phyloP scores from a whole-genome alignment of 2,888 invertebrate species.

The Cataglyphis rosenhaueri region DNA sequence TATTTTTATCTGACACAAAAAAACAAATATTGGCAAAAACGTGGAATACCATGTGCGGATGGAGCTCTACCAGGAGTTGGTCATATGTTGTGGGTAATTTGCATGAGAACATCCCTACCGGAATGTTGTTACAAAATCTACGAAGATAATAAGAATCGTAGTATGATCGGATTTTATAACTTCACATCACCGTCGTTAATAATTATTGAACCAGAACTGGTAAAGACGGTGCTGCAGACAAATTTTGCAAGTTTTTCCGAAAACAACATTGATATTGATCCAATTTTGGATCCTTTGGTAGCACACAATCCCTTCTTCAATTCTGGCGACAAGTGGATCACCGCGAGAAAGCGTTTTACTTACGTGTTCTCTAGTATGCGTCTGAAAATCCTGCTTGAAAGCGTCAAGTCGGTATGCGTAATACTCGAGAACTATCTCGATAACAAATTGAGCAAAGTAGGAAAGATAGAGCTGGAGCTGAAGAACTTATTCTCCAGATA shows the following conservation, averaged over 20 bases:
- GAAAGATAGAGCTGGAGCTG: conserved; percentile 59
- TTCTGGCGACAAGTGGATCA: conserved; percentile 71
- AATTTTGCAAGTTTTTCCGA: conserved; percentile 74
- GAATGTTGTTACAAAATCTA: conserved; percentile 39
- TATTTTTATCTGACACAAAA: conserved; percentile 11
- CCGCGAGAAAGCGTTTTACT: conserved; percentile 31
- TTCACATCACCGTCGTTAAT: conserved; percentile 67
- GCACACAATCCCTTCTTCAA: conserved; percentile 74
- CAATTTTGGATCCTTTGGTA: conserved; percentile 70
- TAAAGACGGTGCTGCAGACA: conserved; percentile 72
- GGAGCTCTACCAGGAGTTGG: conserved; percentile 60
- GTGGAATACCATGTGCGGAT: conserved; percentile 50
- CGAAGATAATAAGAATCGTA: neutral
- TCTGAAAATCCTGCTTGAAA: conserved; percentile 72
- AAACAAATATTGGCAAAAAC: conserved; percentile 63
- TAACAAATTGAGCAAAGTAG: neutral
- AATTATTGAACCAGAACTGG: conserved; percentile 75
- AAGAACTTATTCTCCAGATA: conserved; percentile 66
- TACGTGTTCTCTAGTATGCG: conserved; percentile 65
- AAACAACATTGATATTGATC: conserved; percentile 63
- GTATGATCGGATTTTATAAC: conserved; percentile 58
- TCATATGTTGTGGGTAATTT: conserved; percentile 46
- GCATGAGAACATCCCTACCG: conserved; percentile 10
- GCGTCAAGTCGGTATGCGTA: conserved; percentile 66
- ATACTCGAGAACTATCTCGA: conserved; percentile 66